Evolutionary conservation across 2,888 invertebrate genomes (phyloP), one percentile per base, ranked within the genome.

Genomic region (Mayetiola destructor): DNA sequence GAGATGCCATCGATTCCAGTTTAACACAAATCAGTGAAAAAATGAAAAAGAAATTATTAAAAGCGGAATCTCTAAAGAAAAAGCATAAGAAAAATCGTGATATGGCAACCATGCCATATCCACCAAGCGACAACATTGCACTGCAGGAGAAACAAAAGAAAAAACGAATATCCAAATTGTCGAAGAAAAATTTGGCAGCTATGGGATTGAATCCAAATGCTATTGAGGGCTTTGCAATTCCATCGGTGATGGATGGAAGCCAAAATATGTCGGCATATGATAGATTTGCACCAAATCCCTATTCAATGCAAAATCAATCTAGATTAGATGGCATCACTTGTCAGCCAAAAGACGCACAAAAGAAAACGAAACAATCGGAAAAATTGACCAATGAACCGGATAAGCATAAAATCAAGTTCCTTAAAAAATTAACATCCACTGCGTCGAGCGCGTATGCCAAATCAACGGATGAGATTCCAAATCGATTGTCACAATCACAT

Each of bases 341-440:
- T 23, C 6, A 12, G 6, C 42, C 21, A 71, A 75, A 75, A 61
- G 75, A 74, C 68, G 68, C 65, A 65, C 75, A 76, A 67, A 76
- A 75, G 62, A 76, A 76, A 69, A 73, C 74, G 64, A 76, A 75
- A 64, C 76, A 75, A 65, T 74, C 69, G 70, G 76, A 75, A 62
- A 88, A 84, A 71, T 68, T 89, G 58, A 79, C 82, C 5, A 82
- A 81, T 12, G 88, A 88, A 70, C 88, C 88, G 0, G 87, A 89
- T 68, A 85, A 84, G 70, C 86, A 84, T 69, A 91, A 90, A 68
- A 75, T 88, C 39, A 89, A 88, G 73, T 88, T 90, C 67, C 86
- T 90, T 66, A 90, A 88, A 68, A 88, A 88, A 72, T 87, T 90
- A 68, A 83, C 88, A 59, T 80, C 81, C 66, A 80, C 80, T 70